These are phyloP conservation scores for Hybognathus amarus DNA, from an alignment of 2,797 vertebrate species.

Conservation along the genomic window DNA sequence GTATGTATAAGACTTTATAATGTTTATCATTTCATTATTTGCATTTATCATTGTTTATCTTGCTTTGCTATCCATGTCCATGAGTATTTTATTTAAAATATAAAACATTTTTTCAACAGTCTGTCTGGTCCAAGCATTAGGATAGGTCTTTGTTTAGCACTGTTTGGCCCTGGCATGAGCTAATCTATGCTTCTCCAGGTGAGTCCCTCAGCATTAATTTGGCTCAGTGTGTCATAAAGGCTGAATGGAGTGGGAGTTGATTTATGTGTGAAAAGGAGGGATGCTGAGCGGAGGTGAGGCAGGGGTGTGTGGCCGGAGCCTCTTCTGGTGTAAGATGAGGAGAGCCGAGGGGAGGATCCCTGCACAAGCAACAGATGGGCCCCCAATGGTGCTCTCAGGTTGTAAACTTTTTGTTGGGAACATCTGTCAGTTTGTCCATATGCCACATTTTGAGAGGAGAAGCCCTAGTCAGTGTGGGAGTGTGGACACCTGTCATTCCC, in stretches of 20 bases:
- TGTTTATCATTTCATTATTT: too few species aligned
- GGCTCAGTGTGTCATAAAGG: conserved; percentile 55
- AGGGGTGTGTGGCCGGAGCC: conserved; percentile 53
- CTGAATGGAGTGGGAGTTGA: conserved; percentile 57
- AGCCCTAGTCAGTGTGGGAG: conserved; percentile 19
- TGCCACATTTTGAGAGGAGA: conserved; percentile 69
- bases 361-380: conserved; percentile 82
- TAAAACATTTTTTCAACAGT: not conserved
- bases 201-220: conserved; percentile 59
- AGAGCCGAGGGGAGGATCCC: conserved; percentile 69
- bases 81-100: not conserved
- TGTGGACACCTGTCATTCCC: conserved; percentile 34
- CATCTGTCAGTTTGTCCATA: conserved; percentile 84
- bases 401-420: conserved; percentile 82
- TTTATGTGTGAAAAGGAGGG: conserved; percentile 40
- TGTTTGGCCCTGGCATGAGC: conserved; percentile 45
- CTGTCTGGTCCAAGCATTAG: not conserved
- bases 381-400: conserved; percentile 77
- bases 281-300: conserved; percentile 52
- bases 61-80: not conserved
- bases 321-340: conserved; percentile 59
- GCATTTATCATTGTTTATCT: not conserved
- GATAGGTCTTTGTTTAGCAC: conserved; percentile 29
- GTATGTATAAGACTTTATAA: not conserved
- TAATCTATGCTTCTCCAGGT: conserved; percentile 60